Evolutionary conservation across 2,113 vertebrate genomes (phyloP), one percentile per base, ranked within the genome.

Genomic region (Larimichthys polyactis): DNA sequence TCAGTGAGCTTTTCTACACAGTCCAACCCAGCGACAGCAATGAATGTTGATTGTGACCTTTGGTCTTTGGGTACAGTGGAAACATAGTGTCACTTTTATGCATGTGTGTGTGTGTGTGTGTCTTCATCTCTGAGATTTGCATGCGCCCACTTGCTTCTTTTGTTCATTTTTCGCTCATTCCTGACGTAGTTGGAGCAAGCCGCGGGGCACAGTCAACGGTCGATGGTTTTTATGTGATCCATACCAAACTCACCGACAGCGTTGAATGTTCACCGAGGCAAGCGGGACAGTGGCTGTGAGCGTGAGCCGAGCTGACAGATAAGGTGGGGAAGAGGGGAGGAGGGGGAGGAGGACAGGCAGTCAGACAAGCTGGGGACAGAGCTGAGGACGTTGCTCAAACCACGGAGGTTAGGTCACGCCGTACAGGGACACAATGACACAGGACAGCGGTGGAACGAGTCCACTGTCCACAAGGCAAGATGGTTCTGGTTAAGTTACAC

Each of bases 1-100:
- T 97, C 98, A 98, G 97, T 96, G 98, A 99, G 98, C 97, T 99
- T 97, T 96, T 96, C 96, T 94, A 95, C 95, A 97, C 92, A 95
- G 95, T 96, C 95, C 96, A 99, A 99, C 98, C 98, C 98, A 99
- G 98, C 97, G 98, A 99, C 98, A 99, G 98, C 98, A 99, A 99
- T 99, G 98, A 99, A 99, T 99, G 98, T 99, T 99, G 96, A 99
- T 98, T 98, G 97, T 99, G 97, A 97, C 97, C 97, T 97, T 98
- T 96, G 92, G 88, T 92, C 75, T 87, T 89, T 84, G 69, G 82
- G 85, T 84, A 79, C 87, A 85, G 81, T 83, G 87, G 86, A 91
- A 90, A 90, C 84, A 89, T 71, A 89, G 85, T 73, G 72, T 87
- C 79, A 67, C 79, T 79, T 90, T 59, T 83, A 80, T 69, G 74